Base-by-base conservation (phyloP, 2,113 vertebrate species). In the Myiozetetes cayanensis region DNA sequence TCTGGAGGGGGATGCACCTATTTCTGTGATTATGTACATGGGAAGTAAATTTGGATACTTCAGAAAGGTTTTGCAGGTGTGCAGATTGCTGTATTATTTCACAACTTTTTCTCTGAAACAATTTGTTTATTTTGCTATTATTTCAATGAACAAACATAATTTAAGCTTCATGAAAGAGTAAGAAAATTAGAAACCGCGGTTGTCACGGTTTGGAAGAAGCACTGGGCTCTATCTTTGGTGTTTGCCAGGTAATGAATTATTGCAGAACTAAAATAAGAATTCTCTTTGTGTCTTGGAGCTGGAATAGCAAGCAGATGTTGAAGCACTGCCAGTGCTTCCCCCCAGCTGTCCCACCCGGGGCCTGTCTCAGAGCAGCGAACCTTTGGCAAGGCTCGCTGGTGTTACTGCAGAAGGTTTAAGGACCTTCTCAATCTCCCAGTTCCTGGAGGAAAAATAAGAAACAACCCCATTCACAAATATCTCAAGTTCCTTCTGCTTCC, bases 31-130 rank as follows among this genome's bases (percentile, higher is more conserved):
- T 73, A 56, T 31, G 52, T 27, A 58, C 39, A 14, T 35, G 27
- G 76, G 80, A 84, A 67, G 43, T 87, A 75, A 78, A 76, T 89
- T 67, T 79, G 58, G 46, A 31, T 58, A 41, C 46, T 87, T 81
- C 46, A 77, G 72, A 84, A 73, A 41, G 76, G 46, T 86, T 93
- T 81, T 81, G 50, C 89, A 89, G 94, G 77, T 95, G 91, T 94
- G 84, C 76, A 58, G 55, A 50, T 50, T 58, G 43, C 35, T 43
- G 17, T 74, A 8, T 94, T 84, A 46, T 74, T 81, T 86, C 76
- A 44, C 47, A 72, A 6, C 14, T 43, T 83, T 31, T 77, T 62
- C 37, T 84, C 20, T 24, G 76, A 70, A 72, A 62, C 25, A 9
- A 0, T 21, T 75, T 78, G 41, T 39, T 6, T 68, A 83, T 4